A percentile compares a stretch with the other conserved stretches of the same genome.
Evolutionary conservation across 2,113 vertebrate species (phyloP).

Genomic region (Lycaon pictus): DNA sequence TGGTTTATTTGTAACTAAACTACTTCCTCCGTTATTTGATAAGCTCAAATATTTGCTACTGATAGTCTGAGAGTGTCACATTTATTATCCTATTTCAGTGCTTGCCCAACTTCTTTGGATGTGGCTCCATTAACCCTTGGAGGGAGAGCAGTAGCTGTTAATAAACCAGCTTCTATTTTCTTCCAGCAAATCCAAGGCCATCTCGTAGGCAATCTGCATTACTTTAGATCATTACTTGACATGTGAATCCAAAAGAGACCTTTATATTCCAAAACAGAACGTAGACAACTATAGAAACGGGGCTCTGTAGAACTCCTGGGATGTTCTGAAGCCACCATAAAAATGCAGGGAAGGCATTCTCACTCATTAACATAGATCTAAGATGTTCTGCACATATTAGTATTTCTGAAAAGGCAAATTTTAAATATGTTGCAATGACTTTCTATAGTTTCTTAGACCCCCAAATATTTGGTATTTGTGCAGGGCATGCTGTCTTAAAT

Average conservation of each 20-base stretch:
- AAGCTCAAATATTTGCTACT: conserved; percentile 93
- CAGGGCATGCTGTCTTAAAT: neutral
- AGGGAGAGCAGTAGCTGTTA: neutral
- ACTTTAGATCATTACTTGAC: neutral
- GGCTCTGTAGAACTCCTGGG: neutral
- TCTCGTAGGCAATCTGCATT: conserved; percentile 2
- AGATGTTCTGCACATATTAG: neutral
- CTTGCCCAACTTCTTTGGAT: conserved; percentile 86
- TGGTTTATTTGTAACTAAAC: conserved; percentile 93
- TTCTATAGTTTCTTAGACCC: conserved; percentile 2
- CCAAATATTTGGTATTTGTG: neutral
- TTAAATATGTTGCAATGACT: neutral
- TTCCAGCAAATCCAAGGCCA: neutral
- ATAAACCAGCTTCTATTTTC: neutral
- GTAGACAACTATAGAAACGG: neutral
- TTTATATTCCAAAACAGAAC: neutral
- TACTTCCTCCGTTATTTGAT: conserved; percentile 93
- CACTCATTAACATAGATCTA: neutral
- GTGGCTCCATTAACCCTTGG: conserved; percentile 85
- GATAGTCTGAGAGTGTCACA: conserved; percentile 91
- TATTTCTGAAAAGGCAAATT: neutral
- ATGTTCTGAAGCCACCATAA: neutral
- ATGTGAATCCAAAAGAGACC: neutral
- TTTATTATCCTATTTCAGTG: conserved; percentile 88
- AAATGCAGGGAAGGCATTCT: neutral